Percentiles rank a stretch among this genome's conserved stretches.
These are phyloP conservation scores for Paedocypris micromegethes DNA, from an alignment of 2,797 vertebrate species.

Conservation along the genomic window DNA sequence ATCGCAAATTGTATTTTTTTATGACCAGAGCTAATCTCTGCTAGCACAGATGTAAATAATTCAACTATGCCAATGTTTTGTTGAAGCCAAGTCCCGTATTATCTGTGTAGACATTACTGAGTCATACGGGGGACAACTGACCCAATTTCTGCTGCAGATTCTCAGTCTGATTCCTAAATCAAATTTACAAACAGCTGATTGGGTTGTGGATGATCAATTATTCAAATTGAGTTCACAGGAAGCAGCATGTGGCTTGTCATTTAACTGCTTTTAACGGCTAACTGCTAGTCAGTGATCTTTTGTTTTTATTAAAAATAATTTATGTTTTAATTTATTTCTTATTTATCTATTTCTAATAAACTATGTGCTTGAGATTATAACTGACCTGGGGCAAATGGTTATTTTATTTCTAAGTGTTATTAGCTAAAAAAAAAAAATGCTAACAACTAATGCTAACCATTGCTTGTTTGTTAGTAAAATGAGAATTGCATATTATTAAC, in stretches of 20 bases:
- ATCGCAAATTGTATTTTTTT: constrained; percentile 43
- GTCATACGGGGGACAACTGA: constrained; percentile 34
- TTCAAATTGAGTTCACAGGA: constrained; percentile 34
- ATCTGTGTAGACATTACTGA: constrained; percentile 42
- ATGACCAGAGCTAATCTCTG: constrained; percentile 21
- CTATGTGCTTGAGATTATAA: too few species aligned
- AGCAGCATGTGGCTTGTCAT: constrained; percentile 39
- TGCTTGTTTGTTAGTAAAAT: too few species aligned
- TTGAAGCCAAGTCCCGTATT: constrained; percentile 44
- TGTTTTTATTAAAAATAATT: constrained; percentile 30
- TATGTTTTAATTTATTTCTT: too few species aligned
- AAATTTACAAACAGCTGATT: constrained; percentile 29
- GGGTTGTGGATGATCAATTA: constrained; percentile 37
- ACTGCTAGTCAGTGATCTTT: constrained; percentile 21
- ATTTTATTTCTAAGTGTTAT: too few species aligned
- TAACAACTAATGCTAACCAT: too few species aligned
- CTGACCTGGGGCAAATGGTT: too few species aligned
- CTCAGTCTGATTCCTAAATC: constrained; percentile 14
- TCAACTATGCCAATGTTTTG: constrained; percentile 45
- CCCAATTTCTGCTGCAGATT: constrained; percentile 33
- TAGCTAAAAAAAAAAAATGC: too few species aligned
- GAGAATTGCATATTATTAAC: too few species aligned
- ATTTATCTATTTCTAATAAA: too few species aligned
- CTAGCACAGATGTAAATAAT: constrained; percentile 45
- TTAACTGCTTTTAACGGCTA: too few species aligned